phyloP scores from a whole-genome alignment of 2,888 invertebrate species.

The Ophioninae sp. region DNA sequence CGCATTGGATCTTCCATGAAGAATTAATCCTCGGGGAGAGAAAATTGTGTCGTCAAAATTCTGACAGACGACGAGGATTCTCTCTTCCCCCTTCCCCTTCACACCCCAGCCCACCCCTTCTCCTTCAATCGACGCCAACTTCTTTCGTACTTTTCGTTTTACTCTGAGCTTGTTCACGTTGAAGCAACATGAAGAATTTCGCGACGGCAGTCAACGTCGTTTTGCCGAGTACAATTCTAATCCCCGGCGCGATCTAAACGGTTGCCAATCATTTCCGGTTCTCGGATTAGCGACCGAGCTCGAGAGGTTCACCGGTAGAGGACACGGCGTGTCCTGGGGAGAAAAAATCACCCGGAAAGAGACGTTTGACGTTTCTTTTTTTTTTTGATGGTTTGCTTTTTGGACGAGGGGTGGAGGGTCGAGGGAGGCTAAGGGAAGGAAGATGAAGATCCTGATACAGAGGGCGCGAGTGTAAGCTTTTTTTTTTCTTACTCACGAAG shows the following conservation, averaged over 20 bases:
- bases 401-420: no score
- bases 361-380: constrained; percentile 54
- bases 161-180: neutral
- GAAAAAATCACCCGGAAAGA: constrained; percentile 54
- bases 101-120: neutral
- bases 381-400: constrained; percentile 28
- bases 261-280: constrained; percentile 82
- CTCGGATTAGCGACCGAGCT: constrained; percentile 76
- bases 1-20: constrained; percentile 25
- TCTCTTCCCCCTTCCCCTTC: no score
- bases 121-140: no score
- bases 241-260: constrained; percentile 79
- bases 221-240: constrained; percentile 72
- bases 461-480: neutral
- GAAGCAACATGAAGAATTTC: constrained; percentile 29
- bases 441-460: no score
- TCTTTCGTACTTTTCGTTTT: neutral
- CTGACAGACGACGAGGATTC: constrained; percentile 68
- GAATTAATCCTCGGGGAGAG: constrained; percentile 65
- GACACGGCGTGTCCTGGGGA: constrained; percentile 66
- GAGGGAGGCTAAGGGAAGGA: no score
- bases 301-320: constrained; percentile 61
- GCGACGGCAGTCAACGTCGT: constrained; percentile 54
- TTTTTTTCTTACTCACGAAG: constrained; percentile 4
- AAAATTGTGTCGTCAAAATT: constrained; percentile 77